Evolutionary conservation across 2,113 vertebrate genomes (phyloP).

Genomic region (Eulemur rufifrons): DNA sequence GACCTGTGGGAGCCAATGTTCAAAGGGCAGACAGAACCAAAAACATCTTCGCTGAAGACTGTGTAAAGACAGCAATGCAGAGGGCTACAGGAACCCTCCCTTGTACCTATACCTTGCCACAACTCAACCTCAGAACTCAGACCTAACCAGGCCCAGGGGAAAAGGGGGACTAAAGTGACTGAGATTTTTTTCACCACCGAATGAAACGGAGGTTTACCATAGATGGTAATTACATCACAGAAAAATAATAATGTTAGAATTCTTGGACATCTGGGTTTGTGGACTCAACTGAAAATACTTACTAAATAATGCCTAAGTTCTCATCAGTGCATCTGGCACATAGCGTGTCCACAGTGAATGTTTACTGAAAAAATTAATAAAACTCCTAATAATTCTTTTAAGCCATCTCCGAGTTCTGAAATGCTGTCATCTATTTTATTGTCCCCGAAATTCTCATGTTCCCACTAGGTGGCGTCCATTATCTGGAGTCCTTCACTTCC

Average conservation of each 20-base stretch:
- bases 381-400: background rate
- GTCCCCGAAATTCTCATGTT: background rate
- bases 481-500: constrained; percentile 20
- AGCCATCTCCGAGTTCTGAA: background rate
- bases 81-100: background rate
- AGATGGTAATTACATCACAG: background rate
- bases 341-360: background rate
- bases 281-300: background rate
- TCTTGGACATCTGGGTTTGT: background rate
- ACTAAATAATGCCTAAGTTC: background rate
- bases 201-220: background rate
- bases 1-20: background rate
- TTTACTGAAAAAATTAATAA: background rate
- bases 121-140: background rate
- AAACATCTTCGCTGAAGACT: background rate
- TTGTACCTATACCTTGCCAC: background rate
- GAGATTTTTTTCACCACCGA: background rate
- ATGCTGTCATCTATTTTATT: background rate
- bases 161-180: background rate
- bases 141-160: too few relatives aligned
- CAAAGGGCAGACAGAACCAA: background rate
- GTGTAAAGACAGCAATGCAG: background rate
- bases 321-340: background rate
- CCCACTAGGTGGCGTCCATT: constrained; percentile 79
- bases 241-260: background rate